phyloP scores from a whole-genome alignment of 2,113 vertebrate species.

The Dolichotis patagonum region DNA sequence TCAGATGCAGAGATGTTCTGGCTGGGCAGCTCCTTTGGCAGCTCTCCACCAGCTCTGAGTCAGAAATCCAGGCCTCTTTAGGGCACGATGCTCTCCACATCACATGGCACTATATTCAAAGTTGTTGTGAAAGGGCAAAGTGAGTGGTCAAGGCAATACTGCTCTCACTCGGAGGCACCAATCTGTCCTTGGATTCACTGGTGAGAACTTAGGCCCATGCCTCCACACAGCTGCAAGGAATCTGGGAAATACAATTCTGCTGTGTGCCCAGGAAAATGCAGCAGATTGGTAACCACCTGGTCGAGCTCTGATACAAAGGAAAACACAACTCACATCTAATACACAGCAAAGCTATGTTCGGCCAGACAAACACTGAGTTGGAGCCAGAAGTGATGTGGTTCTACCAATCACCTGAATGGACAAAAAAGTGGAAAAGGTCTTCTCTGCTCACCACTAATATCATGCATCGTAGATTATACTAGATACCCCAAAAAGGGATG shows the following conservation, averaged over 20 bases:
- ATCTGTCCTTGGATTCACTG: background rate
- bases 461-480: background rate
- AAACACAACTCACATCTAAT: background rate
- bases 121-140: background rate
- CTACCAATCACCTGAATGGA: background rate
- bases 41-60: constrained; percentile 18
- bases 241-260: constrained; percentile 23
- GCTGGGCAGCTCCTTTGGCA: constrained; percentile 26
- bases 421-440: background rate
- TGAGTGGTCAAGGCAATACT: background rate
- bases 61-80: background rate
- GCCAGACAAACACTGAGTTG: background rate
- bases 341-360: background rate
- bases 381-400: constrained; percentile 29
- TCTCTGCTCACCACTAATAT: background rate
- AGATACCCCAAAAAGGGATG: background rate
- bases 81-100: background rate
- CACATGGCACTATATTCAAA: background rate
- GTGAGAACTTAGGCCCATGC: background rate
- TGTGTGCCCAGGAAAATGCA: constrained; percentile 30
- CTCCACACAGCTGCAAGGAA: constrained; percentile 30
- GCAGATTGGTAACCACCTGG: constrained; percentile 46
- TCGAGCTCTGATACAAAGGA: constrained; percentile 4
- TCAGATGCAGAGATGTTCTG: constrained; percentile 17
- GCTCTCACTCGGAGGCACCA: constrained; percentile 50